These are phyloP conservation scores for Batillaria attramentaria DNA, from an alignment of 1,140 invertebrate genomes.

Conservation along the genomic window DNA sequence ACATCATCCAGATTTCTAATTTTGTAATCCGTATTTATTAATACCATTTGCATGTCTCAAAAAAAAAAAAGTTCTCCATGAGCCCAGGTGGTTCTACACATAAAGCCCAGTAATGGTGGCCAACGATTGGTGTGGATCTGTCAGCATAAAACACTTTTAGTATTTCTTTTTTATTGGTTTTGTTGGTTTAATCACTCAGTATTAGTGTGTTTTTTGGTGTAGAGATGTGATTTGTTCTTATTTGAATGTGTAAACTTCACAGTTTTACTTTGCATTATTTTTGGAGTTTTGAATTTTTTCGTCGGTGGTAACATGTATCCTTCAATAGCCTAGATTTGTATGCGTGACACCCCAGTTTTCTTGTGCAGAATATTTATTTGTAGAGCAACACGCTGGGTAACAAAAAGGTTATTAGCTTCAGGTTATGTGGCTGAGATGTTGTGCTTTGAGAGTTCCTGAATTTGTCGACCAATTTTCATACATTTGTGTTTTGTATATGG, in stretches of 20 bases:
- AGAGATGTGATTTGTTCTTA: neutral
- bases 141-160: neutral
- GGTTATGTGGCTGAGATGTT: conserved; percentile 9
- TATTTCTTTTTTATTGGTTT: neutral
- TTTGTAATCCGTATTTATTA: neutral
- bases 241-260: neutral
- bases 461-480: conserved; percentile 60
- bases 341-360: neutral
- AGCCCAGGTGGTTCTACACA: neutral
- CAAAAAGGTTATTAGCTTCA: neutral
- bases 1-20: neutral
- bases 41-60: neutral
- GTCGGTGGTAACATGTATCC: too few relatives aligned
- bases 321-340: neutral
- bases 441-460: conserved; percentile 11
- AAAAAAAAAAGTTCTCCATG: too few relatives aligned
- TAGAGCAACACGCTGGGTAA: neutral
- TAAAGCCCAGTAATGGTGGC: neutral
- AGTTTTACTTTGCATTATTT: too few relatives aligned
- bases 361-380: neutral
- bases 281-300: too few relatives aligned
- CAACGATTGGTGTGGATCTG: too few relatives aligned
- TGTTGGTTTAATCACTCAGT: neutral
- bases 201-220: neutral
- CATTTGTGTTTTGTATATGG: conserved; percentile 64